Percentiles rank a stretch among this genome's conserved stretches.
These are phyloP conservation scores for Megaceryle maxima DNA, from an alignment of 2,113 vertebrate species.

Conservation along the genomic window DNA sequence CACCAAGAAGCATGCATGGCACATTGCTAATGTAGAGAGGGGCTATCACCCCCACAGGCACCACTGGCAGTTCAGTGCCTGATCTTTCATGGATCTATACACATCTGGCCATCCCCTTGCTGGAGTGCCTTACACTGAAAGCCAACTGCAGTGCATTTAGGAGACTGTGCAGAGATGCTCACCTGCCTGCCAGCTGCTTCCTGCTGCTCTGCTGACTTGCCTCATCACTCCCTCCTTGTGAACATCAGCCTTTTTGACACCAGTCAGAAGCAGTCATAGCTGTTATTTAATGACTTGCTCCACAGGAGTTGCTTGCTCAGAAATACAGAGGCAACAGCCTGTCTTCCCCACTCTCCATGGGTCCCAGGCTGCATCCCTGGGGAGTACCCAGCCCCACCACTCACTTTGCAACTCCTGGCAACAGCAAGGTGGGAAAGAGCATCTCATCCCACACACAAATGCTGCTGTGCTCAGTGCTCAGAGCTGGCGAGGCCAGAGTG, in stretches of 20 bases:
- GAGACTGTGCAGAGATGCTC: not conserved
- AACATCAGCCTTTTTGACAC: not conserved
- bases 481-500: fast-evolving
- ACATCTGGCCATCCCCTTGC: not conserved
- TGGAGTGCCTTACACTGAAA: not conserved
- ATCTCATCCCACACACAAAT: not conserved
- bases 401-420: not conserved
- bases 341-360: not conserved
- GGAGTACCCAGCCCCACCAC: not conserved
- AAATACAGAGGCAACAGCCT: not conserved
- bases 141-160: not conserved
- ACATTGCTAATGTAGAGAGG: not conserved
- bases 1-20: not conserved
- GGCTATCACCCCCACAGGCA: not conserved
- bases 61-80: not conserved
- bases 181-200: conserved; percentile 27
- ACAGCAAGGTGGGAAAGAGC: not conserved
- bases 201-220: not conserved
- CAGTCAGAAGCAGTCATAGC: not conserved
- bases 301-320: not conserved
- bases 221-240: not conserved
- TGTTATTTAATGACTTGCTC: conserved; percentile 13
- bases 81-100: not conserved
- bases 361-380: not conserved
- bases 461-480: not conserved